Evolutionary conservation across 2,113 vertebrate genomes (phyloP).

Genomic region (Phylloscopus whistleri): DNA sequence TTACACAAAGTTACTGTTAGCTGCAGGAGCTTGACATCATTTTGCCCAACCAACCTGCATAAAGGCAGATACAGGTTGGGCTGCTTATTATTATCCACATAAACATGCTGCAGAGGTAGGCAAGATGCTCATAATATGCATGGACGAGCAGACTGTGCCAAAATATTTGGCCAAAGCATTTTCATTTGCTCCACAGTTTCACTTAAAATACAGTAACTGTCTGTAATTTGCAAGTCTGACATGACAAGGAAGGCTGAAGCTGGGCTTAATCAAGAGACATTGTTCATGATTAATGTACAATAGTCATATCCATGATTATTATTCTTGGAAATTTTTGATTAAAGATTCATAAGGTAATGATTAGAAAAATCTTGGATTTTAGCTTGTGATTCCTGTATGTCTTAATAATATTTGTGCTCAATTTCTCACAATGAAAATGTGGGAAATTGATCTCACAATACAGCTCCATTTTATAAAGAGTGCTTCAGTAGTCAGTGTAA

Average conservation of each 20-base stretch:
- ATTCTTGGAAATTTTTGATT: neutral
- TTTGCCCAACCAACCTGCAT: neutral
- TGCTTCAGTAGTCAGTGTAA: neutral
- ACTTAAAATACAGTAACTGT: neutral
- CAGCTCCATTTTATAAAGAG: neutral
- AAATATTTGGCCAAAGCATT: neutral
- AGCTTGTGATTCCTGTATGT: neutral
- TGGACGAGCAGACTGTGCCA: neutral
- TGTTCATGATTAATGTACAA: neutral
- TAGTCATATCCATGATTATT: neutral
- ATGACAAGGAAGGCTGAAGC: neutral
- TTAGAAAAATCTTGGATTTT: neutral
- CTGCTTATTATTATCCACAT: neutral
- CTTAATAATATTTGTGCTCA: neutral
- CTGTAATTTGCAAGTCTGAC: neutral
- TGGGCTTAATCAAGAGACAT: neutral
- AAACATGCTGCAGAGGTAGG: neutral
- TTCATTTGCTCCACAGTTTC: neutral
- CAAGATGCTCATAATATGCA: neutral
- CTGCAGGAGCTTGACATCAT: neutral
- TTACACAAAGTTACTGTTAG: accelerated
- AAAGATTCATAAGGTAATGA: neutral
- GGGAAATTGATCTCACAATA: neutral
- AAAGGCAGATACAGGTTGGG: neutral
- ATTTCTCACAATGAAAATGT: neutral